phyloP scores from a whole-genome alignment of 1,140 invertebrate genomes.

The Apolygus lucorum region DNA sequence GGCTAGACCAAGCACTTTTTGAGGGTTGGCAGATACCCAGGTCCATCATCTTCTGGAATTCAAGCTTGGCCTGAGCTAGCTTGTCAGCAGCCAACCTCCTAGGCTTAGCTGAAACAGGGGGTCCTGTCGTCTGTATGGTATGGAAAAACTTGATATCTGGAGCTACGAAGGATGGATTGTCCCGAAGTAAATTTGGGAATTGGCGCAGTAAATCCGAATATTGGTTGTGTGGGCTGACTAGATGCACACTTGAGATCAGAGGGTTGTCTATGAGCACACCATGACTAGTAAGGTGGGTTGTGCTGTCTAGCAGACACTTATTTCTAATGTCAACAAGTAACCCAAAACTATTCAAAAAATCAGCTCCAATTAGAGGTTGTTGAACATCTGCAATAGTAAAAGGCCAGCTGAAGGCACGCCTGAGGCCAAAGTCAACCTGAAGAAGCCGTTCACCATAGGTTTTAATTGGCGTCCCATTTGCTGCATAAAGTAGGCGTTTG shows the following conservation, averaged over 20 bases:
- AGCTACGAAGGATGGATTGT: neutral
- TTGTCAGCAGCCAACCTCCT: slow-evolving; percentile 36
- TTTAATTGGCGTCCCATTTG: slow-evolving; percentile 34
- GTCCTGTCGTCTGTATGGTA: slow-evolving; percentile 35
- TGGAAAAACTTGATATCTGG: neutral
- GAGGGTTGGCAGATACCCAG: slow-evolving; percentile 33
- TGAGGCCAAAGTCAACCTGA: slow-evolving; percentile 32
- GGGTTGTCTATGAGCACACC: neutral
- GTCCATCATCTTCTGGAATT: slow-evolving; percentile 36
- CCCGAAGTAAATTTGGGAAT: neutral
- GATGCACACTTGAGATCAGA: neutral
- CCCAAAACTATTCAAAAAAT: neutral
- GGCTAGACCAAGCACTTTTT: slow-evolving; percentile 39
- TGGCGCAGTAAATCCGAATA: neutral
- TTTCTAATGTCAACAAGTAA: neutral
- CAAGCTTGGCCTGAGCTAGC: slow-evolving; percentile 27
- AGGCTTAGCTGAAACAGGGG: slow-evolving; percentile 37
- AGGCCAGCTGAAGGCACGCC: neutral
- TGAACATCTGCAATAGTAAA: neutral
- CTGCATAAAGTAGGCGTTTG: slow-evolving; percentile 27
- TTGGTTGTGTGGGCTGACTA: neutral
- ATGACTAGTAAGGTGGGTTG: neutral
- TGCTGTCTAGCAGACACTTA: neutral
- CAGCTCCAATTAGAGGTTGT: too few species aligned
- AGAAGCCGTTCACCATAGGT: slow-evolving; percentile 37